A percentile compares a stretch with the other conserved stretches of the same genome.
Conservation (phyloP, 2,797 vertebrate species). For the Aratinga solstitialis region DNA sequence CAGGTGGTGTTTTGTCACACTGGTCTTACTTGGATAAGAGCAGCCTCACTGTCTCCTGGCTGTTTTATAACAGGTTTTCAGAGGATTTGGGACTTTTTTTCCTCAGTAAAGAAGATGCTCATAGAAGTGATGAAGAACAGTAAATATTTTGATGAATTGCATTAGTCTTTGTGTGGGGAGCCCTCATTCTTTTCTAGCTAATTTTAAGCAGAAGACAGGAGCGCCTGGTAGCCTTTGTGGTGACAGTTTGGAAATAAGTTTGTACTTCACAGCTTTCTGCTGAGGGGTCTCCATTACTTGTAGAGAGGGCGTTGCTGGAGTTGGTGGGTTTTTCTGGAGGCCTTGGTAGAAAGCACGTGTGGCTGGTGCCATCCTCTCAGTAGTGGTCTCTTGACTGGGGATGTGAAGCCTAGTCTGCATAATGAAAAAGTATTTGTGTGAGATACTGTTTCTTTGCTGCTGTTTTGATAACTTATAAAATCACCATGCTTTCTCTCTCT, state of each 20-base stretch:
- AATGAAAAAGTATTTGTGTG: not conserved
- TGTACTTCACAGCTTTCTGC: not conserved
- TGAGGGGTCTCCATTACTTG: rapidly evolving
- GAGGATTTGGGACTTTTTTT: not conserved
- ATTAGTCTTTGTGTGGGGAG: not conserved
- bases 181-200: not conserved
- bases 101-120: not conserved
- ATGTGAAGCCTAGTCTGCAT: not conserved
- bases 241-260: not conserved
- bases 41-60: not conserved
- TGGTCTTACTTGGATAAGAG: not conserved
- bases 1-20: not conserved
- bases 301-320: not conserved
- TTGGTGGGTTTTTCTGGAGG: not conserved
- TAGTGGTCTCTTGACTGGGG: rapidly evolving
- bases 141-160: not conserved
- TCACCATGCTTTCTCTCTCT: rapidly evolving
- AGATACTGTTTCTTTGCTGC: not conserved
- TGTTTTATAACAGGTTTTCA: not conserved
- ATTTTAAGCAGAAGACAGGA: not conserved
- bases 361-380: not conserved
- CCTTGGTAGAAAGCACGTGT: not conserved
- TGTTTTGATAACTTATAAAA: not conserved
- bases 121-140: not conserved
- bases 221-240: not conserved